Base-by-base conservation (phyloP, 2,113 vertebrate genomes). In the Bubalus kerabau region DNA sequence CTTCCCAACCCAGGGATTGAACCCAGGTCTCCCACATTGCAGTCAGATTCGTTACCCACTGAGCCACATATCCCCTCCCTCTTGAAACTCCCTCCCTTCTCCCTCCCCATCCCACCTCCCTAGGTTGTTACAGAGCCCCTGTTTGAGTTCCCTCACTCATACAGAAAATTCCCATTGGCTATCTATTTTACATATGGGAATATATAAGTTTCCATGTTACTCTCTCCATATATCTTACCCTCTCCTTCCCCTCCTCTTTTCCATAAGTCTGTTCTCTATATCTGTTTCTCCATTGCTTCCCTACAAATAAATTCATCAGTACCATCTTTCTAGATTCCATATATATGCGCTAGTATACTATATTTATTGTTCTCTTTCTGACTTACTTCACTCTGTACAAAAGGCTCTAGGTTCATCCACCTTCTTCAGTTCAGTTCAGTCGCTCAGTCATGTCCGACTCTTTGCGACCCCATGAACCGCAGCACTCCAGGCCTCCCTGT, bases 21-120 rank as follows among this genome's bases (percentile, higher is more conserved):
- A 62, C 13, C 59, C 59, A 30, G 28, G 59, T 30, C 28, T 30
- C 59, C 26, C 0, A 0, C 28, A 30, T 7, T 60, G 13, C 59
- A 2, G 28, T 26, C 59, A 60, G 28, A 60, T 30, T 30, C 59
- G 14, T 60, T 30, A 30, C 13, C 59, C 28, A 0, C 28, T 15
- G 59, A 60, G 59, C 26, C n/a, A 71, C 19, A 71, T 71, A 71
- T 71, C n/a, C 19, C 10, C n/a, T 71, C 9, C 64, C n/a, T 71
- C 64, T 71, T 36, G n/a, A 71, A 71, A 71, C n/a, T 71, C 30
- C 60, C 7, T 64, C 17, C 64, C 64, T 36, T 71, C 9, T 23
- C n/a, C n/a, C 21, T 71, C 64, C 64, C n/a, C 32, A 36, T 36
- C 64, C n/a, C 9, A 71, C 10, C n/a, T 71, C n/a, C 9, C n/a